These are phyloP conservation scores for Nephrotoma appendiculata DNA, from an alignment of 2,888 invertebrate genomes.

Conservation along the genomic window DNA sequence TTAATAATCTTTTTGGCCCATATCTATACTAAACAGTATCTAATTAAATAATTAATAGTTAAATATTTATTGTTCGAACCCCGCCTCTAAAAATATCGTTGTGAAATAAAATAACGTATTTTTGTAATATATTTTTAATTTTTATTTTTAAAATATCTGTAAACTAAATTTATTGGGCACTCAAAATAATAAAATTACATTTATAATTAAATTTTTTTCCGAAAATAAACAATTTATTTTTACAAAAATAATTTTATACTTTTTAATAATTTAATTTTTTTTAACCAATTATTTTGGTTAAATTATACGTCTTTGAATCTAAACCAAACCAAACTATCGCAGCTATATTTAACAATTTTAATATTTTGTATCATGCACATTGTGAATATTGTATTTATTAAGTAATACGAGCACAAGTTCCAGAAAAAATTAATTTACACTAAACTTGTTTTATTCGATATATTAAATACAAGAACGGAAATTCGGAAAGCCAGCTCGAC, in stretches of 20 bases:
- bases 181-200: conserved; percentile 14
- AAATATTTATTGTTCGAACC: conserved; percentile 15
- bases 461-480: too few species aligned
- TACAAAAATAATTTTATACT: not conserved
- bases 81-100: conserved; percentile 12
- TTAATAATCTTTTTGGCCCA: not conserved
- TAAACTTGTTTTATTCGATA: too few species aligned
- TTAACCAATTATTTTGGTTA: not conserved
- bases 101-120: conserved; percentile 3
- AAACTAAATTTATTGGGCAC: conserved; percentile 43
- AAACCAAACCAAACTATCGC: too few species aligned
- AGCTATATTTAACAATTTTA: not conserved
- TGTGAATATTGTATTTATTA: not conserved
- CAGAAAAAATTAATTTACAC: not conserved
- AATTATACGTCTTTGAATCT: not conserved
- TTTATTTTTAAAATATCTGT: conserved; percentile 23
- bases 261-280: not conserved
- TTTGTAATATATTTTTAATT: conserved; percentile 11
- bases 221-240: not conserved
- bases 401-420: not conserved
- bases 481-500: too few species aligned
- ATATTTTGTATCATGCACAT: not conserved
- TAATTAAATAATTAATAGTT: not conserved
- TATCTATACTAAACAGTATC: not conserved
- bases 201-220: not conserved